phyloP scores from a whole-genome alignment of 1,140 invertebrate genomes.

The Sogatella furcifera region DNA sequence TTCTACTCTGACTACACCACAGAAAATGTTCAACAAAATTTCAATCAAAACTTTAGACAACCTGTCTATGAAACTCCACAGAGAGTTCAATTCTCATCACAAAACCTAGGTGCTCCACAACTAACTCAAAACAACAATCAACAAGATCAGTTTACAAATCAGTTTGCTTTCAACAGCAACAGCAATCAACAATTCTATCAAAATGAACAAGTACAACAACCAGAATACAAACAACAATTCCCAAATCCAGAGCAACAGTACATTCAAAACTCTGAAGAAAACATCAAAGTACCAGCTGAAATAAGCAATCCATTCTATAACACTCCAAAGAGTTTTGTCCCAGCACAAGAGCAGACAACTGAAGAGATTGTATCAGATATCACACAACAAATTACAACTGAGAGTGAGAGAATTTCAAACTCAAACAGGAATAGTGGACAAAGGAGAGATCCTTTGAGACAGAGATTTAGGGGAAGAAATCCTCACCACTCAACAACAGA shows the following conservation, averaged over 20 bases:
- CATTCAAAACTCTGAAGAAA: too few species aligned
- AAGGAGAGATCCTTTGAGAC: not conserved
- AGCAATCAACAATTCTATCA: too few species aligned
- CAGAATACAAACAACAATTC: too few species aligned
- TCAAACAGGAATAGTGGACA: not conserved
- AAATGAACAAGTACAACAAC: too few species aligned
- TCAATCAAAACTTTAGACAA: slow-evolving; percentile 5
- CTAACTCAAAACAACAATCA: not conserved
- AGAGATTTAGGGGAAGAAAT: not conserved
- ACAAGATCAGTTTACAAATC: too few species aligned
- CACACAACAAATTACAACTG: not conserved
- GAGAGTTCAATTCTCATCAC: not conserved
- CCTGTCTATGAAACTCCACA: not conserved
- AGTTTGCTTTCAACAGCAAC: too few species aligned
- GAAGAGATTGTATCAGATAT: not conserved
- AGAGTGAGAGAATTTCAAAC: not conserved
- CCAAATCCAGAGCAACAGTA: too few species aligned
- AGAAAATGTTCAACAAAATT: not conserved
- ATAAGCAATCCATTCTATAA: too few species aligned
- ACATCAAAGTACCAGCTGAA: too few species aligned
- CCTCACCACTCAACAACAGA: not conserved
- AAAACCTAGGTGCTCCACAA: not conserved
- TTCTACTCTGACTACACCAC: not conserved
- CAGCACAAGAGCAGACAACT: too few species aligned
- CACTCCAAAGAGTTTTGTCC: too few species aligned